Evolutionary conservation across 2,888 invertebrate genomes (phyloP).

Genomic region (Drosophila robusta): DNA sequence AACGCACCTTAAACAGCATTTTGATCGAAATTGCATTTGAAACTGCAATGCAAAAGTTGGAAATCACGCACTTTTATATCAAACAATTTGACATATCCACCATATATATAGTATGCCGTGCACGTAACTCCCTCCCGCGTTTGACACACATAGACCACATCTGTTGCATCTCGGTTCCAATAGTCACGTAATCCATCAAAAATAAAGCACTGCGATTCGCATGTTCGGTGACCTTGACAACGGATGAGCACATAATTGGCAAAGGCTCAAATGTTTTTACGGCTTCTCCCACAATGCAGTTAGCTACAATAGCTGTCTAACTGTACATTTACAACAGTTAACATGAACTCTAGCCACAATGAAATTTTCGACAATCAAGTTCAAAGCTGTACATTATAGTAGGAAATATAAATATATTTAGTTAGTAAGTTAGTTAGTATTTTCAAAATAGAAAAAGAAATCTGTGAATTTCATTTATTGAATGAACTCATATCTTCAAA

Average conservation of each 20-base stretch:
- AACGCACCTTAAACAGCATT: constrained; percentile 63
- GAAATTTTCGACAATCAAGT: constrained; percentile 34
- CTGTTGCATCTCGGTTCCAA: constrained; percentile 61
- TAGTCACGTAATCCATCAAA: constrained; percentile 63
- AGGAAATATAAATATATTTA: constrained; percentile 1
- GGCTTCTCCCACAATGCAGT: constrained; percentile 6
- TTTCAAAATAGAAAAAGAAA: too few species aligned
- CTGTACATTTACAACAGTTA: constrained; percentile 4
- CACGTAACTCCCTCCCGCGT: constrained; percentile 49
- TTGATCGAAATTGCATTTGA: constrained; percentile 44
- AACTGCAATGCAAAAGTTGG: constrained; percentile 49
- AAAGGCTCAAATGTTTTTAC: constrained; percentile 51
- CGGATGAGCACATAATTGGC: constrained; percentile 64
- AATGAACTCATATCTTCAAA: background rate
- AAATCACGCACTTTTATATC: constrained; percentile 72
- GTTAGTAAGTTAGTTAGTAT: constrained; percentile 3
- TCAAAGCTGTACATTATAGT: constrained; percentile 19
- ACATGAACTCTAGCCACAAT: constrained; percentile 3
- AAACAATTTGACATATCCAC: constrained; percentile 25
- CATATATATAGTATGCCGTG: constrained; percentile 34
- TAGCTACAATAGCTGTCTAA: constrained; percentile 17
- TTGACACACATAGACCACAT: constrained; percentile 62
- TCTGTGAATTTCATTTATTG: background rate
- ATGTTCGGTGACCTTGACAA: constrained; percentile 58
- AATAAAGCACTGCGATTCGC: constrained; percentile 34